Conservation (phyloP, 2,113 vertebrate species). For the Nansenia antarctica region DNA sequence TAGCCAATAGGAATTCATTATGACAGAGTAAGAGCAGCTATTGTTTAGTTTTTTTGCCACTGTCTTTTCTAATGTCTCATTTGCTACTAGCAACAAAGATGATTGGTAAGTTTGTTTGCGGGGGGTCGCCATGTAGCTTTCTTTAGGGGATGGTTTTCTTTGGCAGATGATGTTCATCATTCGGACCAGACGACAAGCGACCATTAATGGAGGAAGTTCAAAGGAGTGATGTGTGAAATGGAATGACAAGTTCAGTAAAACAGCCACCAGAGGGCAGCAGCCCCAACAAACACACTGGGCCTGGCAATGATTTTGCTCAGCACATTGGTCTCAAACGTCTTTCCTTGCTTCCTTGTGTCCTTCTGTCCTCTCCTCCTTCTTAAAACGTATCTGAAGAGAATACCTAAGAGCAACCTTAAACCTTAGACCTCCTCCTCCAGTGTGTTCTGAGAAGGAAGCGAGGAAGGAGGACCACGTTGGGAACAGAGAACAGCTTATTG, state of each 20-base stretch:
- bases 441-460: no score
- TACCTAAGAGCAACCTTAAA: no score
- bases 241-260: not conserved
- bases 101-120: not conserved
- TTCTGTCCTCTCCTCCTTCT: no score
- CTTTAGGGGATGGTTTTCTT: not conserved
- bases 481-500: no score
- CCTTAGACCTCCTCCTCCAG: no score
- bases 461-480: no score
- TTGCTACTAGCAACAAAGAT: not conserved
- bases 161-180: not conserved
- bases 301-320: no score
- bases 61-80: not conserved
- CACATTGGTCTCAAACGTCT: no score
- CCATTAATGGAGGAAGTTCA: not conserved
- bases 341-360: no score
- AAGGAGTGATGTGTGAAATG: no score
- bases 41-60: not conserved
- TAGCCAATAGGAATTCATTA: no score
- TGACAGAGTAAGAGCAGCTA: not conserved
- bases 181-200: not conserved
- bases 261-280: not conserved
- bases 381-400: no score
- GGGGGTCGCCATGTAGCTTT: not conserved
- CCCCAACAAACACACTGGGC: not conserved